Conservation (phyloP, 2,797 vertebrate genomes). For the Sebastes trivittatus region DNA sequence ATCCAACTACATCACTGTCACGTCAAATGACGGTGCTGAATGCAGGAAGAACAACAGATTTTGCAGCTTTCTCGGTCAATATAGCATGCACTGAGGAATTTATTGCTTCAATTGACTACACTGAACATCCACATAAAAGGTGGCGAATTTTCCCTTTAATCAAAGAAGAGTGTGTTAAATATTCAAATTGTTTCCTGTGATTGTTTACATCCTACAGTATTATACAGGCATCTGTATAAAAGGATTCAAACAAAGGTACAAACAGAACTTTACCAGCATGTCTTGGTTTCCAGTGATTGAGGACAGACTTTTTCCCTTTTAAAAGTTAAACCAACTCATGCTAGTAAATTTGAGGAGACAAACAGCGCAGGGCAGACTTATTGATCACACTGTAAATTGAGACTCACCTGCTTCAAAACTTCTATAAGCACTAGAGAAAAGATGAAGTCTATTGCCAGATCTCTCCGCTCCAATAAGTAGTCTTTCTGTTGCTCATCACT, state of each 20-base stretch:
- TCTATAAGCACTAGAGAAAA: conserved; percentile 98
- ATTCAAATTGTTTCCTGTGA: neutral
- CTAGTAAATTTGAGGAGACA: neutral
- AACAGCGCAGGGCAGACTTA: neutral
- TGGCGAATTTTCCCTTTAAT: neutral
- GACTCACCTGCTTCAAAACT: conserved; percentile 96
- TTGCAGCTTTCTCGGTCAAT: neutral
- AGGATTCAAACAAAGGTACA: neutral
- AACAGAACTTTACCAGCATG: neutral
- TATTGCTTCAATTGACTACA: neutral
- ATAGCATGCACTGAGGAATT: neutral
- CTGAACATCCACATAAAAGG: neutral
- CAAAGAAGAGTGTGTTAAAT: neutral
- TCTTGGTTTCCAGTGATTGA: neutral
- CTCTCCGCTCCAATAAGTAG: conserved; percentile 97
- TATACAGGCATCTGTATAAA: neutral
- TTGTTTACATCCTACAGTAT: neutral
- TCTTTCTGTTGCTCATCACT: conserved; percentile 99
- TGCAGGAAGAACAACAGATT: neutral
- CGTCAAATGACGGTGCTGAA: neutral
- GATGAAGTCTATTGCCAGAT: conserved; percentile 99
- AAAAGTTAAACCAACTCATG: neutral
- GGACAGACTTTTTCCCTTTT: neutral
- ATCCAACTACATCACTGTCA: neutral
- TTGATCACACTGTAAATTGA: neutral